These are phyloP conservation scores for Linnaemya tessellans DNA, from an alignment of 2,888 invertebrate genomes.

Conservation along the genomic window DNA sequence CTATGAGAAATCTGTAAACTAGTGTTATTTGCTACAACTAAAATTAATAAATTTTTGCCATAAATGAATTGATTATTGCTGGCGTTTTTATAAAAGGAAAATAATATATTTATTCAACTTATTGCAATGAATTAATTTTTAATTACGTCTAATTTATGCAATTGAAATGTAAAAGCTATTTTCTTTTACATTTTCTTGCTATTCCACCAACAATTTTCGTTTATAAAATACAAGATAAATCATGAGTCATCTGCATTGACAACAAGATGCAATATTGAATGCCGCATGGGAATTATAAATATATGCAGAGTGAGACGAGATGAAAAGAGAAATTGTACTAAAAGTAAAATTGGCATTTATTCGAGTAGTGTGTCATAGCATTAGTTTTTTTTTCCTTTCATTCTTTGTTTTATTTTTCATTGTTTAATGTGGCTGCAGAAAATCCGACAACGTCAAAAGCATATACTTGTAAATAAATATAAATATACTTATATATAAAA, in stretches of 20 bases:
- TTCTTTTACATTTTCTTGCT: not conserved
- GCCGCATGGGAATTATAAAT: slow-evolving; percentile 12
- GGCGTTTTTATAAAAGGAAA: too few relatives aligned
- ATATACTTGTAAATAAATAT: not conserved
- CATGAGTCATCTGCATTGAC: slow-evolving; percentile 61
- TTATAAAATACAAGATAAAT: slow-evolving; percentile 34
- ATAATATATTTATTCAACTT: slow-evolving; percentile 9
- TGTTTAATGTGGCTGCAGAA: slow-evolving; percentile 24
- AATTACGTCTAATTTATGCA: slow-evolving; percentile 53
- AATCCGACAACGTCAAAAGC: slow-evolving; percentile 20
- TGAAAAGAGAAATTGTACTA: slow-evolving; percentile 13
- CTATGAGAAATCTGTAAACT: too few relatives aligned
- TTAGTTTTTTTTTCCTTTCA: slow-evolving; percentile 48
- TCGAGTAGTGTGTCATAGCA: slow-evolving; percentile 65
- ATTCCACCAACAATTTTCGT: slow-evolving; percentile 15
- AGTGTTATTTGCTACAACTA: not conserved
- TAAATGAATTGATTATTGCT: not conserved
- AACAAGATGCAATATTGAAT: slow-evolving; percentile 33
- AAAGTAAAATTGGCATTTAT: slow-evolving; percentile 67
- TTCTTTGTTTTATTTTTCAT: slow-evolving; percentile 48
- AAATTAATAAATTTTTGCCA: not conserved
- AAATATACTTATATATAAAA: not conserved
- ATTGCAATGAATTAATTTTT: slow-evolving; percentile 33
- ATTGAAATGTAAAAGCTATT: slow-evolving; percentile 4
- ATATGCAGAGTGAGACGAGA: not conserved